Base-by-base conservation (phyloP, 2,113 vertebrate species). In the Centropus unirufus region DNA sequence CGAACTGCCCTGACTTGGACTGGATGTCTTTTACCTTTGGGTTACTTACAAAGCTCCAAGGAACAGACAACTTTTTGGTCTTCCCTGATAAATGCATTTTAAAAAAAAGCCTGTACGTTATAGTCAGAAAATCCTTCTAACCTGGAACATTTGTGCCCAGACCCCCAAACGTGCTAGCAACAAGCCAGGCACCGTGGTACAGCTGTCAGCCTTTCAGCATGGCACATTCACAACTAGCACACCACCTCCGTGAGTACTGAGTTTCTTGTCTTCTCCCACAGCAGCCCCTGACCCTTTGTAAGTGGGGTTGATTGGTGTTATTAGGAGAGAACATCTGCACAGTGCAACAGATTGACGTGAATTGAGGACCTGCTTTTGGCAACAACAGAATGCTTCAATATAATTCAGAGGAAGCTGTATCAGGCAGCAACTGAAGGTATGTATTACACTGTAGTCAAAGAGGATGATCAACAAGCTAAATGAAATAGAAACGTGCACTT, bases 251-350 rank as follows among this genome's bases (percentile, higher is more conserved):
- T 36, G 62, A 74, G 52, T 32, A 91, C 59, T 1, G 11, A 80
- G 73, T 49, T 75, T 70, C 2, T 5, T 34, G 78, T 30, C 58
- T 62, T 78, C 90, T 89, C 83, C 40, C 11, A 9, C 18, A 86
- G 70, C 62, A 92, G 63, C 47, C 72, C 94, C 36, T 61, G 74
- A 70, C 94, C 95, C 67, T 92, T 92, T 64, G 78, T 88, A 70
- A 89, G 58, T 0, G 12, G 66, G 55, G 85, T 75, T 96, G 90
- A 89, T 51, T 86, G 76, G 76, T 64, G 21, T 52, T 84, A 81
- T 80, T 95, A 88, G 76, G 7, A 24, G 79, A 77, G 74, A 74
- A 22, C 49, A 89, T 90, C 77, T 96, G 77, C 9, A 21, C 57
- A 46, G 59, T 87, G 42, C 64, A 82, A 74, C 47, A 42, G 36